Percentiles rank a stretch among this genome's conserved stretches.
These are phyloP conservation scores for Merodon equestris DNA, from an alignment of 2,888 invertebrate genomes.

Conservation along the genomic window DNA sequence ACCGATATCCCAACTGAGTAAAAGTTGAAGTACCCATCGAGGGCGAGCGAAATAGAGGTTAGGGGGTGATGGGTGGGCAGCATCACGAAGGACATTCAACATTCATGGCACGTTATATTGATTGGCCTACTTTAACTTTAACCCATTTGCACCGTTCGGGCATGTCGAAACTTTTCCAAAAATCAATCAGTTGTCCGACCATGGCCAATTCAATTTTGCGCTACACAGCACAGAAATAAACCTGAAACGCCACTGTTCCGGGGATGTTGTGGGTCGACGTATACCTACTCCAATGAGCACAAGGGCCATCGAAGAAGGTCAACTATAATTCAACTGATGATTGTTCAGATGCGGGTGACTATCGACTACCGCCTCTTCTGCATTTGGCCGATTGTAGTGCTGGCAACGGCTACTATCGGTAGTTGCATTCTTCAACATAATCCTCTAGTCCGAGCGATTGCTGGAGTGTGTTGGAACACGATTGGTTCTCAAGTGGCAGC, in stretches of 20 bases:
- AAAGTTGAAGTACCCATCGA: too few species aligned
- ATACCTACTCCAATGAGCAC: too few species aligned
- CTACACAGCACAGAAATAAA: conserved; percentile 40
- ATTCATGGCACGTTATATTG: conserved; percentile 68
- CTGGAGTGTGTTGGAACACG: neutral
- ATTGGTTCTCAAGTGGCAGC: conserved; percentile 11
- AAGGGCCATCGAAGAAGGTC: conserved; percentile 37
- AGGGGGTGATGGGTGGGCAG: neutral
- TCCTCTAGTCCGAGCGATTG: conserved; percentile 10
- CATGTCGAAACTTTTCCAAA: conserved; percentile 63
- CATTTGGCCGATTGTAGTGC: too few species aligned
- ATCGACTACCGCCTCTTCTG: too few species aligned
- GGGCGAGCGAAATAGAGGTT: too few species aligned
- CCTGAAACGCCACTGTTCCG: too few species aligned
- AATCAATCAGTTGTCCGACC: conserved; percentile 67
- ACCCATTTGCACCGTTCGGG: conserved; percentile 65
- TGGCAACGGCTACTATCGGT: conserved; percentile 9
- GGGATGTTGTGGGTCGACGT: too few species aligned
- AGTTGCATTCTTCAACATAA: conserved; percentile 31
- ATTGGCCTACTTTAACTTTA: conserved; percentile 68
- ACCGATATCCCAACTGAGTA: conserved; percentile 40
- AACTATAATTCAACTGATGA: conserved; percentile 62
- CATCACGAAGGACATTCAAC: conserved; percentile 37
- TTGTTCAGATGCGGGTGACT: conserved; percentile 46
- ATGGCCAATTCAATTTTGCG: conserved; percentile 65